Base-by-base conservation (phyloP, 2,113 vertebrate species). In the Platysternon megacephalum region DNA sequence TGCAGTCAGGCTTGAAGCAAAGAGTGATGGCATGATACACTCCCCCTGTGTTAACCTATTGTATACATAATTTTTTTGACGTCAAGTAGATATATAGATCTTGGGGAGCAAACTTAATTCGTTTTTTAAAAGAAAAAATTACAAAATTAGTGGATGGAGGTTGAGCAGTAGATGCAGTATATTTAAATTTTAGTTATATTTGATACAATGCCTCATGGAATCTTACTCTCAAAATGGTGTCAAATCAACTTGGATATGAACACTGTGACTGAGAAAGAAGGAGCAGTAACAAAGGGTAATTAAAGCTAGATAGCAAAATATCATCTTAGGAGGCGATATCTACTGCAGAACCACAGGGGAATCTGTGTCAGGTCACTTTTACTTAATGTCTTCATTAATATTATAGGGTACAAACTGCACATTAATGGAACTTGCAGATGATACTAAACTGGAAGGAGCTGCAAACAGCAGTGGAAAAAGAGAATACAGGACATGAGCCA, bases 21-120 rank as follows among this genome's bases (percentile, higher is more conserved):
- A 52, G 79, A 80, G 12, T 22, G 16, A 51, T 52, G 16, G 32
- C 17, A 51, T 22, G 79, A 51, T 6, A 21, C 10, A 22, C 44
- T 35, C 35, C 32, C 9, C 17, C 48, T 79, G 1, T 28, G 10
- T 32, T 11, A 74, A 46, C 58, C 7, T 0, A 48, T 0, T 0
- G 44, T 84, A 52, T 0, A 0, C 32, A 61, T 35, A 35, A 61
- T 61, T 29, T 10, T 61, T 11, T 78, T 0, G 0, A 56, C 44
- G 32, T 3, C n/a, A 5, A 79, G 61, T 46, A 32, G 51, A 16
- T 16, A 14, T 61, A 35, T 1, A 8, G 55, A 55, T 51, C 2
- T 26, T 39, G 48, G 88, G 90, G 51, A 61, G 48, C 46, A 84
- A 82, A 91, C 44, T 11, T 44, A 79, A 65, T 6, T 1, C 0